Evolutionary conservation across 2,797 vertebrate species (phyloP), one percentile per base, ranked within the genome.

Genomic region (Myripristis jacobus): DNA sequence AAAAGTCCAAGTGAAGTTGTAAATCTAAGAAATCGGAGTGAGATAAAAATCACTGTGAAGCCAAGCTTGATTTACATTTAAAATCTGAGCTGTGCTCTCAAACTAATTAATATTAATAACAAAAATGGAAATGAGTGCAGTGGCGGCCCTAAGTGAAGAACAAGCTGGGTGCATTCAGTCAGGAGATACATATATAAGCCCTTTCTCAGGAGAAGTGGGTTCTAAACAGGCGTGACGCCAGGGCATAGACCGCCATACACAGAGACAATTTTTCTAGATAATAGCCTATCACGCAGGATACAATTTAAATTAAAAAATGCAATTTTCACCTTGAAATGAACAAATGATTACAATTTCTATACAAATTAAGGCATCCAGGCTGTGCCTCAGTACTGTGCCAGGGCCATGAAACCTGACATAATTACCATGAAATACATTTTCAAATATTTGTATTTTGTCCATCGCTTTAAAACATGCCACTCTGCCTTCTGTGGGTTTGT

Each of bases 321-420:
- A 99, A 99, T 99, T 99, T 98, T 99, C 96, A 99, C 97, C 97
- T 99, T 98, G 96, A 99, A 98, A 99, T 99, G 97, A 99, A 99
- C 97, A 99, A 99, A 98, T 99, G 97, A 99, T 99, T 99, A 99
- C 97, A 98, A 97, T 99, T 99, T 99, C 97, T 99, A 98, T 98
- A 98, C 98, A 99, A 99, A 99, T 99, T 98, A 99, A 99, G 97
- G 97, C 96, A 96, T 97, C 97, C 97, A 98, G 96, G 95, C 96
- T 95, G 95, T 85, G 96, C 96, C 97, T 97, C 96, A 97, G 96
- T 96, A 95, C 96, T 95, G 95, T 91, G 95, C 96, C 94, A 94
- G 93, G 96, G 93, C 96, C 98, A 98, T 97, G 96, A 98, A 98
- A 98, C 97, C 96, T 97, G 96, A 98, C 98, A 98, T 98, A 98